Evolutionary conservation across 2,797 vertebrate species (phyloP).

Genomic region (Sebastes itinus): DNA sequence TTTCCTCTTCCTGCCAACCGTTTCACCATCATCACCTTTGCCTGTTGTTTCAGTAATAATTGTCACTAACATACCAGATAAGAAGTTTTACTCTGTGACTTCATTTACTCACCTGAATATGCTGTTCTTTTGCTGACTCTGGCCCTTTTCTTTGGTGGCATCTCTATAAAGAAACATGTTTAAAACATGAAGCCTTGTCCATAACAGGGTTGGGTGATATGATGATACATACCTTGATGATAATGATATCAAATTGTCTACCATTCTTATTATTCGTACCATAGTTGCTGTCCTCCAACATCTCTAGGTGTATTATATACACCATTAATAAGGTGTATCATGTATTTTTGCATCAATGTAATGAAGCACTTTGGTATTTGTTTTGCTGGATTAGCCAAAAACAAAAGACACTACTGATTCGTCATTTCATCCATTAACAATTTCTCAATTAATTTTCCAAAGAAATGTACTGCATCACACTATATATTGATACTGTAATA

Average conservation of each 20-base stretch:
- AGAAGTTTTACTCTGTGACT: neutral
- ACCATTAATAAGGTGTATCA: no score
- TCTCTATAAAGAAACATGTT: slow-evolving; percentile 43
- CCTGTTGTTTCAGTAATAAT: slow-evolving; percentile 33
- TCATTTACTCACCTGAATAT: slow-evolving; percentile 39
- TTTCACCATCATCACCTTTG: slow-evolving; percentile 2
- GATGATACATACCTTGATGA: neutral
- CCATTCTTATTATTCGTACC: neutral
- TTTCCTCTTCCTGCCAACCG: slow-evolving; percentile 57
- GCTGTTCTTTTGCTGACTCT: slow-evolving; percentile 36
- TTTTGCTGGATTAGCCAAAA: neutral
- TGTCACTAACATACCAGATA: fast-evolving
- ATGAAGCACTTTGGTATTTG: neutral
- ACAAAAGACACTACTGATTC: no score
- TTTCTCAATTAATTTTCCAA: no score
- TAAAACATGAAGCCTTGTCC: neutral
- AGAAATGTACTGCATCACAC: no score
- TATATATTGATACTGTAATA: no score
- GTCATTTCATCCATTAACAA: no score
- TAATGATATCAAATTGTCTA: neutral
- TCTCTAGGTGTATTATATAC: neutral
- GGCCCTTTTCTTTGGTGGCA: slow-evolving; percentile 80
- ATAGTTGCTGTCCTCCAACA: neutral
- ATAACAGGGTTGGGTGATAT: neutral
- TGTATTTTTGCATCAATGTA: neutral